Base-by-base conservation (phyloP, 2,888 invertebrate species). In the Ormyrus nitidulus region DNA sequence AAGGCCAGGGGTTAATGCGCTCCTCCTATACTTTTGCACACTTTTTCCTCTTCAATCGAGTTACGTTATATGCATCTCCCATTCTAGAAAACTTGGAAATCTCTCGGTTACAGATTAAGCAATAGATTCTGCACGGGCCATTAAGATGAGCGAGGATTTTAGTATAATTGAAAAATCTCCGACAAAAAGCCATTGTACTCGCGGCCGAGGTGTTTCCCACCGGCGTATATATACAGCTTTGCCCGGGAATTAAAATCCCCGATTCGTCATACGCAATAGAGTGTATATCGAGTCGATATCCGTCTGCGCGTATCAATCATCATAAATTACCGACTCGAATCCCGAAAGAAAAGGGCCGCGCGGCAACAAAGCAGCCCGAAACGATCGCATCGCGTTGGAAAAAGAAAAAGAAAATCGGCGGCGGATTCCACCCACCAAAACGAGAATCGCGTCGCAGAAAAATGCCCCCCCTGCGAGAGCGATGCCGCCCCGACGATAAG, bases 271-370 rank as follows among this genome's bases (percentile, higher is more conserved):
- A 34, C 34, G 34, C 34, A 34, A 34, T 4, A 3, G 34, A 34
- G 3, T 34, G 34, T 34, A 34, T 4, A 34, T 34, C 34, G 34
- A 34, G 34, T 34, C 34, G 34, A 34, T 64, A 53, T 64, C 69
- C 70, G 34, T 71, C 77, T n/a, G 10, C 48, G 61, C 49, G 44
- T 56, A 77, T 77, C 59, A 71, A 71, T 75, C 76, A 76, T 56
- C 75, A 53, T 79, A 75, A 79, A 79, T 75, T 61, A 75, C 34
- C 75, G 64, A 53, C 62, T 64, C 66, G 61, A 70, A 9, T 61
- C 46, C 6, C 19, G 19, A 53, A 2, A 46, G 34, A 34, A n/a
- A n/a, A 48, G 13, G 48, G 48, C 58, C 13, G 9, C 11, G 19
- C 59, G n/a, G 4, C 34, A 69, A 66, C 71, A 78, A 73, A 73